These are phyloP conservation scores for Alexandromys fortis DNA, from an alignment of 2,113 vertebrate species.

Conservation along the genomic window DNA sequence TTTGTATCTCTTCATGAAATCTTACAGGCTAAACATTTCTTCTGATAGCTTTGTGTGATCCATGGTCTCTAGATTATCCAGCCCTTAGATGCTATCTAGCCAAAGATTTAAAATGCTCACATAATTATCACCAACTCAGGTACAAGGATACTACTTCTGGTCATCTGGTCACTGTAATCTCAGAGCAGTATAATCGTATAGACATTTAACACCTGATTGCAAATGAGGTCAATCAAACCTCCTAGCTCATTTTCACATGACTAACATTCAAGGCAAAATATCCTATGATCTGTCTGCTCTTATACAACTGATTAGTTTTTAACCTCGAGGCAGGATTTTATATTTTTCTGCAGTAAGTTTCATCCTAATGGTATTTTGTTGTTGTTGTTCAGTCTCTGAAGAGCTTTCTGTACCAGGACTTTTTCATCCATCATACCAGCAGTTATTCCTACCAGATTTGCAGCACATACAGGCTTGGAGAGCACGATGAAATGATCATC, in stretches of 20 bases:
- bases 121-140: not conserved
- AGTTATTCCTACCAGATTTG: not conserved
- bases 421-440: not conserved
- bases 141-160: not conserved
- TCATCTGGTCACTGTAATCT: not conserved
- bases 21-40: not conserved
- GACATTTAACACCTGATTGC: not conserved
- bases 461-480: not conserved
- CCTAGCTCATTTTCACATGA: not conserved
- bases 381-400: not conserved
- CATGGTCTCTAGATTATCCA: not conserved
- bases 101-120: not conserved
- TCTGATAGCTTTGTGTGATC: not conserved
- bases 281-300: not conserved
- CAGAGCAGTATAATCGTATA: not conserved
- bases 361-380: not conserved
- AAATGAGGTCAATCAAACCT: slow-evolving; percentile 17
- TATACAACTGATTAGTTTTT: not conserved
- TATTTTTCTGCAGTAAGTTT: slow-evolving; percentile 1
- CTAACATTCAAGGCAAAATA: not conserved
- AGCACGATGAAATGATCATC: not conserved
- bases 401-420: not conserved
- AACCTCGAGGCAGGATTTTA: not conserved
- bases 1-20: not conserved
- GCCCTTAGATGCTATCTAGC: not conserved